phyloP scores from a whole-genome alignment of 1,140 invertebrate genomes.

The Drosophila nebulosa region DNA sequence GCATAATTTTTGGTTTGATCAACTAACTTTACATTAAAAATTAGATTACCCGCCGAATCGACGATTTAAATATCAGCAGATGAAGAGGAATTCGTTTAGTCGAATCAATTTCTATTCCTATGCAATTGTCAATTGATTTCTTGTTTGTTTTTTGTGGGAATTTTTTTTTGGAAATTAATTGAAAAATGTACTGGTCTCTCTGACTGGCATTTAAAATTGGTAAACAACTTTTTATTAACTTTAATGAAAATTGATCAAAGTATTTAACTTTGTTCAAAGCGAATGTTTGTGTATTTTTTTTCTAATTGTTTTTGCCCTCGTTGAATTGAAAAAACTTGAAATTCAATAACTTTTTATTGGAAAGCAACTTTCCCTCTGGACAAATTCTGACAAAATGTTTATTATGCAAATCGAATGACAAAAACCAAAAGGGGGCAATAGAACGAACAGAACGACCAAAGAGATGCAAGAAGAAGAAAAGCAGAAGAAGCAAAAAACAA shows the following conservation, averaged over 20 bases:
- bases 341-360: constrained; percentile 54
- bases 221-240: not conserved
- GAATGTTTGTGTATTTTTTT: not conserved
- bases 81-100: too few relatives aligned
- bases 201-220: not conserved
- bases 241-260: not conserved
- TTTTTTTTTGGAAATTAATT: not conserved
- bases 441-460: constrained; percentile 3
- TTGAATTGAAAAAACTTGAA: constrained; percentile 6
- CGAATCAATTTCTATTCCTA: not conserved
- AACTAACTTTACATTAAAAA: too few relatives aligned
- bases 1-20: too few relatives aligned
- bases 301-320: not conserved
- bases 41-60: too few relatives aligned
- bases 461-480: constrained; percentile 2
- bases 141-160: not conserved
- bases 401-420: constrained; percentile 71
- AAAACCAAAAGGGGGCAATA: constrained; percentile 47
- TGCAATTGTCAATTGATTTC: not conserved
- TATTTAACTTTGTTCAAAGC: not conserved
- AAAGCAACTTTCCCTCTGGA: constrained; percentile 28
- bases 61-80: too few relatives aligned
- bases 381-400: constrained; percentile 49
- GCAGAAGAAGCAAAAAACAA: constrained; percentile 4
- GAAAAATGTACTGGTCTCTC: not conserved